A percentile compares a stretch with the other conserved stretches of the same genome.
Evolutionary conservation across 2,797 vertebrate species (phyloP).

Genomic region (Sarcoramphus papa): DNA sequence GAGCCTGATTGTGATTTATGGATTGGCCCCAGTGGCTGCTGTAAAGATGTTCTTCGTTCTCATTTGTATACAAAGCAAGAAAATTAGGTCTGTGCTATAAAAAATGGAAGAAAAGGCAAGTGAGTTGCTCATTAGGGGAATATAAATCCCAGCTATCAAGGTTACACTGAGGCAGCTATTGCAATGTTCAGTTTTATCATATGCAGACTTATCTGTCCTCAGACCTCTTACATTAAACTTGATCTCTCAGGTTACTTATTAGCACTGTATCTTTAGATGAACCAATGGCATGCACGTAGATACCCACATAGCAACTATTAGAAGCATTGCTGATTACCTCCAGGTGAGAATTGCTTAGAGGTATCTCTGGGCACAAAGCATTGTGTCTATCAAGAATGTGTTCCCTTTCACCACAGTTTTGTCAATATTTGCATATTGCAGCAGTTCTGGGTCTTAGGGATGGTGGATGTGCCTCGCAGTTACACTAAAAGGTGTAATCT

Average conservation of each 20-base stretch:
- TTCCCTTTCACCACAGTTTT: background rate
- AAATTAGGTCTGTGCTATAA: background rate
- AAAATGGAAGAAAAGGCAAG: background rate
- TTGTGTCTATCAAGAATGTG: background rate
- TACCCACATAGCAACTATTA: background rate
- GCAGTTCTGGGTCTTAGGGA: background rate
- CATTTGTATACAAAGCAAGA: background rate
- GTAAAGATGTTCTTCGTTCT: background rate
- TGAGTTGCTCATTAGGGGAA: background rate
- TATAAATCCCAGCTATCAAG: background rate
- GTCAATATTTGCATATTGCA: background rate
- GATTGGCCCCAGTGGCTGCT: background rate
- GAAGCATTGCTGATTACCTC: background rate
- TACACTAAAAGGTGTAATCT: background rate
- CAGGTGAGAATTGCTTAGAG: background rate
- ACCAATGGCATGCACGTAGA: rapidly evolving
- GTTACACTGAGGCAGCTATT: background rate
- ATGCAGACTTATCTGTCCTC: background rate
- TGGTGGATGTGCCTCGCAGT: background rate
- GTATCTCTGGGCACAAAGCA: background rate
- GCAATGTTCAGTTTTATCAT: background rate
- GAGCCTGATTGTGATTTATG: background rate
- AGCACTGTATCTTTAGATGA: background rate
- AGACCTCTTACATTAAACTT: background rate
- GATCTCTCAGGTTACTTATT: background rate